phyloP scores from a whole-genome alignment of 1,140 invertebrate genomes.

The Tetramorium alpestre region DNA sequence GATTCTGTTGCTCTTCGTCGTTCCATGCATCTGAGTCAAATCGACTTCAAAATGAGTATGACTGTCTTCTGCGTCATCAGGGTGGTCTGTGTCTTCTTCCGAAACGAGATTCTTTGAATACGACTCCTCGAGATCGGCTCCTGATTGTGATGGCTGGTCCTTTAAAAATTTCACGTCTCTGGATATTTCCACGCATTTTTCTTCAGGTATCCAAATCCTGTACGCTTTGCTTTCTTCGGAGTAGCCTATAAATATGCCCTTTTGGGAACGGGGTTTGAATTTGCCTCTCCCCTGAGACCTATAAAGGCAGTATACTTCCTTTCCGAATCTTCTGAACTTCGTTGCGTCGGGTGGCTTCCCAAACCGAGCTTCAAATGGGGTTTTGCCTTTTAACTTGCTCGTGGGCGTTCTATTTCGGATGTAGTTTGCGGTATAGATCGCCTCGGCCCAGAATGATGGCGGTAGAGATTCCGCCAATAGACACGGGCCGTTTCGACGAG shows the following conservation, averaged over 20 bases:
- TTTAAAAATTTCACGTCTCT: neutral
- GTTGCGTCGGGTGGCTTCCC: neutral
- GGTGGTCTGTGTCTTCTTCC: too few relatives aligned
- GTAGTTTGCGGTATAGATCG: neutral
- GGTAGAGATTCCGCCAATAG: neutral
- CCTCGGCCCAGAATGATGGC: neutral
- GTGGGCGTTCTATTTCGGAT: neutral
- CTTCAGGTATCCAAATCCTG: neutral
- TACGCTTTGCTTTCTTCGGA: neutral
- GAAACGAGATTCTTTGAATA: too few relatives aligned
- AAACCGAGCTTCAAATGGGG: neutral
- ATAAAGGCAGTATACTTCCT: neutral
- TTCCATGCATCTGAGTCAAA: too few relatives aligned
- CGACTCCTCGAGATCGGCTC: neutral
- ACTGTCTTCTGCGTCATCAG: too few relatives aligned
- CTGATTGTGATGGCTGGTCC: too few relatives aligned
- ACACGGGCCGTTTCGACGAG: neutral
- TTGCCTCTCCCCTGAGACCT: neutral
- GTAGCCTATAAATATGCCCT: neutral
- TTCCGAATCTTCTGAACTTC: neutral
- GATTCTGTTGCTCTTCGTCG: too few relatives aligned
- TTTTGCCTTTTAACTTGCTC: neutral
- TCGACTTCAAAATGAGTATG: too few relatives aligned
- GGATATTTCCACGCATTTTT: neutral
- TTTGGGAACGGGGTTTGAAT: neutral